Evolutionary conservation across 2,113 vertebrate species (phyloP).

Genomic region (Tachysurus fulvidraco): DNA sequence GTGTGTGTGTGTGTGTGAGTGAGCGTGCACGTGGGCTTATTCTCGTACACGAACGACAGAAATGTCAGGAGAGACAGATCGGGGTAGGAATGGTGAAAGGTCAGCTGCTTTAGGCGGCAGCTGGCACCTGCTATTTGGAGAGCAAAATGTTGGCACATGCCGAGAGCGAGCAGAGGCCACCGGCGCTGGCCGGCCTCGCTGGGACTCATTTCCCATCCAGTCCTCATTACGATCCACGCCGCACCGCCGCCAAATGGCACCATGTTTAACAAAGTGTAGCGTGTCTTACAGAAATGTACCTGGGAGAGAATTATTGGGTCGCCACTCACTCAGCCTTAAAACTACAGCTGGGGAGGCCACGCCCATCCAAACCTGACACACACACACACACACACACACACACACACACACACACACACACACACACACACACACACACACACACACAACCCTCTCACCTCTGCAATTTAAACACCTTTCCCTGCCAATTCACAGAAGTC

Average conservation of each 20-base stretch:
- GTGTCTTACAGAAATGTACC: background rate
- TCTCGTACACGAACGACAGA: constrained; percentile 28
- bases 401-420: too few species aligned
- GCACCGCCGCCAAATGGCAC: background rate
- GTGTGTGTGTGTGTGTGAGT: background rate
- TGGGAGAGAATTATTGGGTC: background rate
- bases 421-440: background rate
- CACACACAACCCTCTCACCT: background rate
- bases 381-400: background rate
- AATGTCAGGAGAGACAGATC: constrained; percentile 50
- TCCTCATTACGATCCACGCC: constrained; percentile 31
- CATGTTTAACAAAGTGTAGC: background rate
- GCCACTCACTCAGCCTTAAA: background rate
- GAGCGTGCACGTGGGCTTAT: too few species aligned
- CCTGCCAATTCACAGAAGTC: background rate
- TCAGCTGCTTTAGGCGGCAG: constrained; percentile 54
- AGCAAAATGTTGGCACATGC: constrained; percentile 37
- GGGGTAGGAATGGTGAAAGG: constrained; percentile 47
- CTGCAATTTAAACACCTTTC: background rate
- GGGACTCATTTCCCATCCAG: background rate
- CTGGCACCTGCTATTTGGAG: constrained; percentile 52
- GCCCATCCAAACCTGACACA: background rate
- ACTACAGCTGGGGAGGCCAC: background rate
- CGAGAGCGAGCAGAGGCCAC: constrained; percentile 22
- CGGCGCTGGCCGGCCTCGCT: background rate